Base-by-base conservation (phyloP, 2,888 invertebrate genomes). In the Drosophila paracracens region DNA sequence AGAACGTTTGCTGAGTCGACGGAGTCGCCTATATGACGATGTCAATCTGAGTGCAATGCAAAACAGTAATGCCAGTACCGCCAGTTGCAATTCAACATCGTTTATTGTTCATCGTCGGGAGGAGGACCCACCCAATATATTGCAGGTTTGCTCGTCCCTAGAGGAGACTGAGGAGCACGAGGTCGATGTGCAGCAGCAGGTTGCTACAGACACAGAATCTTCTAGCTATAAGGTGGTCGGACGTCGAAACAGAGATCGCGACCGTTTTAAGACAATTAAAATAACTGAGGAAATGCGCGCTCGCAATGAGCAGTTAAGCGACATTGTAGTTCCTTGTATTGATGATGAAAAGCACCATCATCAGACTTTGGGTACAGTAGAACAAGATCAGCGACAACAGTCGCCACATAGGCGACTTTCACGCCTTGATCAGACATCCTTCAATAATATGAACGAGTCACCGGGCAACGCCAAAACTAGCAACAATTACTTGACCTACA, bases 191-290 rank as follows among this genome's bases (percentile, higher is more conserved):
- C 54, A 43, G 13, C 61, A 61, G 1, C 58, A 51, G 36, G 53
- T 21, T 16, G 57, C 66, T 50, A 46, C 70, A 46, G 87, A 88
- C 67, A 79, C 86, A 63, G 89, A 86, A 50, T 76, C 74, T 8
- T 38, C 73, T 16, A 73, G 48, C 70, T 79, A 79, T 50, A 88
- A 88, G 70, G 53, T 91, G 61, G 69, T 88, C 8, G 91, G 91
- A 61, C 91, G 92, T 56, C 92, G 92, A 21, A 90, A 89, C 59
- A 84, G 91, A 21, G 92, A 93, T 86, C 92, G 93, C 18, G 93
- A 93, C 74, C 92, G 93, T 31, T 93, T 93, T 66, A 93, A 93
- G 83, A 93, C 93, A n/a, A 93, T 93, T 65, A 91, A 93, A 82
- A 92, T 93, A 62, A 90, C 91, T 29, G 92, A 90, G 58, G 88